Evolutionary conservation across 2,113 vertebrate species (phyloP), one percentile per base, ranked within the genome.

Genomic region (Micromys minutus): DNA sequence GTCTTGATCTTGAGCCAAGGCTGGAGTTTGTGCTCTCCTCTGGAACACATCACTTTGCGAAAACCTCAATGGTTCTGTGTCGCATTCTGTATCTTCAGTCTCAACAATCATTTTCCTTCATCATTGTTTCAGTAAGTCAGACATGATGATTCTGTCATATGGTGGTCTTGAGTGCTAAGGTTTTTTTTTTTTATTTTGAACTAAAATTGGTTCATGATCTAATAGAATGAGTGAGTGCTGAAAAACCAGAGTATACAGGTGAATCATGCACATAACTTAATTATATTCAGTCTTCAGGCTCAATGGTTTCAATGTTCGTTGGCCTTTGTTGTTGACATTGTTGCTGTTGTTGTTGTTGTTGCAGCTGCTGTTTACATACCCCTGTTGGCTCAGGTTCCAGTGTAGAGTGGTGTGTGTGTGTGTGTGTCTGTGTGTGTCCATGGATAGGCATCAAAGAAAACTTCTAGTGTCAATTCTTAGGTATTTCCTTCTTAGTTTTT

Each of bases 101-200:
- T 3, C 50, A 74, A 71, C 1, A 29, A 71, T 22, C 3, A 6
- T 65, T 87, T 24, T 47, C 7, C 17, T 77, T 29, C 83, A 21
- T 88, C 39, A 95, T 96, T 89, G 42, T 29, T 90, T 67, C 77
- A 77, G 42, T 67, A 79, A 93, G 42, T 88, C 36, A 45, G 31
- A 21, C 12, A 87, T 77, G 79, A 0, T 42, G 7, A 1, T 57
- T 92, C 83, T 90, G 42, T 63, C 45, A 63, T 11, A 91, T 50
- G 42, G 31, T 24, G 77, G 39, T 31, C 21, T 79, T 93, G 29
- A 80, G 67, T 52, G 0, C 65, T 77, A 76, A 22, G 31, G 31
- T 26, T 74, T 16, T 83, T 89, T 89, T n/a, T 72, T 22, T 39
- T 26, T 5, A 63, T 74, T 83, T n/a, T 74, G 6, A 96, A 29